These are phyloP conservation scores for Galemys pyrenaicus DNA, from an alignment of 2,113 vertebrate species.

Conservation along the genomic window DNA sequence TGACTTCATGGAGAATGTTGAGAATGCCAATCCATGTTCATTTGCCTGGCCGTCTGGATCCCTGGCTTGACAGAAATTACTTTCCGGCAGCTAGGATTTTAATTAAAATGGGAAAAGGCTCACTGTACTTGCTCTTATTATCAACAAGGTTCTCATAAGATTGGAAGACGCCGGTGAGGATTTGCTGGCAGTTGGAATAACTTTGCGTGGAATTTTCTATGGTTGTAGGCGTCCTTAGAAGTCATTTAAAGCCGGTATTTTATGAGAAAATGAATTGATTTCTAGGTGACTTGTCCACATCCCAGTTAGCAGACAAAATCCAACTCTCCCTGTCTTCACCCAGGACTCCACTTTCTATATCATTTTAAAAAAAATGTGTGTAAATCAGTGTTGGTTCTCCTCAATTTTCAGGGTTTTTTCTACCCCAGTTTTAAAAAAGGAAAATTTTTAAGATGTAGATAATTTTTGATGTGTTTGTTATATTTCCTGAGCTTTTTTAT, in stretches of 20 bases:
- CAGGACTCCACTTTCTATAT: background rate
- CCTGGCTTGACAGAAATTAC: background rate
- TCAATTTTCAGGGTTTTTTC: background rate
- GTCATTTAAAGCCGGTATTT: background rate
- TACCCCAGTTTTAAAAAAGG: constrained; percentile 18
- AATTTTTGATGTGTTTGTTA: constrained; percentile 31
- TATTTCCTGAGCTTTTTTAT: constrained; percentile 51
- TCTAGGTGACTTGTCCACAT: background rate
- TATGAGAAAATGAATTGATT: constrained; percentile 28
- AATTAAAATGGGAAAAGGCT: constrained; percentile 53
- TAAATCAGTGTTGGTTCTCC: background rate
- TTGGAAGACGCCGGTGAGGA: background rate
- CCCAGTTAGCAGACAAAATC: background rate
- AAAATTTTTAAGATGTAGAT: background rate
- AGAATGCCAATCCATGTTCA: background rate
- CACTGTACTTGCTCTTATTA: background rate
- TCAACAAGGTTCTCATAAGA: background rate
- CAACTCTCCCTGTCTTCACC: background rate
- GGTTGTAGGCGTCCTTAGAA: background rate
- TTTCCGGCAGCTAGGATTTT: constrained; percentile 46
- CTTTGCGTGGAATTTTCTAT: background rate
- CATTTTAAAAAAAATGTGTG: constrained; percentile 56
- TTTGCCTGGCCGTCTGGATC: background rate
- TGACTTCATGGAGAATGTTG: background rate
- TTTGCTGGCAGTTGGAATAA: background rate